phyloP scores from a whole-genome alignment of 2,888 invertebrate species.

The Ormyrus labotus region DNA sequence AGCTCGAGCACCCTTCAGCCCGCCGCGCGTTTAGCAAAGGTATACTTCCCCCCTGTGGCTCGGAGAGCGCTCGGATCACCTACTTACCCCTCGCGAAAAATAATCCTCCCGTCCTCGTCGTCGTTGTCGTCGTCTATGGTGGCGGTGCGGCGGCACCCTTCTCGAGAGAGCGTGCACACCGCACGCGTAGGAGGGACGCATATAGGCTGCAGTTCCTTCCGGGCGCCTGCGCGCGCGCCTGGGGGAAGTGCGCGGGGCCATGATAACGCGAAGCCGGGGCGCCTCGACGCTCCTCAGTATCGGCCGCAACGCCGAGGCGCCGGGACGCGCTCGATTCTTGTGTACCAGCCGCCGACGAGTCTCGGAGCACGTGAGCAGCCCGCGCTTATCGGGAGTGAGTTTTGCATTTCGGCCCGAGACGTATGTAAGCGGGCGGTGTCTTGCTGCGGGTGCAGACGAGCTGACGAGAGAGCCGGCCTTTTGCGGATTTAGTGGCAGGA shows the following conservation, averaged over 20 bases:
- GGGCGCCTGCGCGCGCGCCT: conserved; percentile 44
- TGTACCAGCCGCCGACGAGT: neutral
- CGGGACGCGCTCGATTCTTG: conserved; percentile 30
- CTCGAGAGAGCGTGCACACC: too few relatives aligned
- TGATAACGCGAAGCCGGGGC: conserved; percentile 28
- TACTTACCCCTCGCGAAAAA: conserved; percentile 23
- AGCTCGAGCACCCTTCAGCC: too few relatives aligned
- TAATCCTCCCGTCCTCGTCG: conserved; percentile 9
- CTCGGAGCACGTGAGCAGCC: neutral
- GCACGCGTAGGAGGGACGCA: neutral
- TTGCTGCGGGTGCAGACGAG: too few relatives aligned
- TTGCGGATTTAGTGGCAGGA: too few relatives aligned
- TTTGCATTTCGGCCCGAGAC: too few relatives aligned
- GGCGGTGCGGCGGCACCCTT: too few relatives aligned
- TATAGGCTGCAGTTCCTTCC: conserved; percentile 47
- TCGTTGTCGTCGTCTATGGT: too few relatives aligned
- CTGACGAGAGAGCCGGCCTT: too few relatives aligned
- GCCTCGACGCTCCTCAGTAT: conserved; percentile 50
- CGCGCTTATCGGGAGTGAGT: too few relatives aligned
- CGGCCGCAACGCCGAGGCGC: conserved; percentile 52
- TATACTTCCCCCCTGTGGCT: neutral
- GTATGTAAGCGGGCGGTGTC: too few relatives aligned
- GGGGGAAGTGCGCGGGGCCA: conserved; percentile 7
- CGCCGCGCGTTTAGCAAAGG: neutral
- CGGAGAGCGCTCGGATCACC: conserved; percentile 21